A percentile compares a stretch with the other conserved stretches of the same genome.
Evolutionary conservation across 1,140 invertebrate genomes (phyloP).

Genomic region (Gerris buenoi): DNA sequence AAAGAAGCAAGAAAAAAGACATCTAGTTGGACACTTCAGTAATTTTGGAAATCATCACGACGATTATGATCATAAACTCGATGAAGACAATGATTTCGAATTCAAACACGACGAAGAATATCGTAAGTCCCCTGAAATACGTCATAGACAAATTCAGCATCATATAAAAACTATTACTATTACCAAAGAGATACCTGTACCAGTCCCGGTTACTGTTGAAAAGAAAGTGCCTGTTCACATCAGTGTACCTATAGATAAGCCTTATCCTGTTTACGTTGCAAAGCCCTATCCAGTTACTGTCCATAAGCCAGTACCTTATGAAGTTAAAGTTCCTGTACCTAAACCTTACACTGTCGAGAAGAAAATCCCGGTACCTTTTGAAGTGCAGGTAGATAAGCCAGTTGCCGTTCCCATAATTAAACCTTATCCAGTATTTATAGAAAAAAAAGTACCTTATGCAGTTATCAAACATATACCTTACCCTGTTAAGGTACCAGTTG

Average conservation of each 20-base stretch:
- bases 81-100: not conserved
- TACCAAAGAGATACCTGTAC: constrained; percentile 24
- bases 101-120: too few species aligned
- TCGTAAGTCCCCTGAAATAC: not conserved
- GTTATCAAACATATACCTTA: constrained; percentile 41
- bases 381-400: constrained; percentile 45
- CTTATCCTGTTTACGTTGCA: constrained; percentile 15
- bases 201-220: constrained; percentile 26
- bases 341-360: constrained; percentile 43
- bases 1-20: too few species aligned
- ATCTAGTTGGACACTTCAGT: not conserved
- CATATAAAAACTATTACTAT: constrained; percentile 13
- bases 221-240: constrained; percentile 25
- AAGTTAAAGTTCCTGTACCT: constrained; percentile 35
- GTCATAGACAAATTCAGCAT: not conserved
- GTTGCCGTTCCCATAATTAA: constrained; percentile 31
- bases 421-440: constrained; percentile 29
- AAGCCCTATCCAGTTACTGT: constrained; percentile 59
- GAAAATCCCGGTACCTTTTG: constrained; percentile 32
- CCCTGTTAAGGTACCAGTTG: constrained; percentile 37
- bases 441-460: constrained; percentile 27
- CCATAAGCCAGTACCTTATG: constrained; percentile 35
- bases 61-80: not conserved
- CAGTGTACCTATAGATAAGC: constrained; percentile 13
- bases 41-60: not conserved